Evolutionary conservation across 2,113 vertebrate species (phyloP).

Genomic region (Brachyhypopomus gauderio): DNA sequence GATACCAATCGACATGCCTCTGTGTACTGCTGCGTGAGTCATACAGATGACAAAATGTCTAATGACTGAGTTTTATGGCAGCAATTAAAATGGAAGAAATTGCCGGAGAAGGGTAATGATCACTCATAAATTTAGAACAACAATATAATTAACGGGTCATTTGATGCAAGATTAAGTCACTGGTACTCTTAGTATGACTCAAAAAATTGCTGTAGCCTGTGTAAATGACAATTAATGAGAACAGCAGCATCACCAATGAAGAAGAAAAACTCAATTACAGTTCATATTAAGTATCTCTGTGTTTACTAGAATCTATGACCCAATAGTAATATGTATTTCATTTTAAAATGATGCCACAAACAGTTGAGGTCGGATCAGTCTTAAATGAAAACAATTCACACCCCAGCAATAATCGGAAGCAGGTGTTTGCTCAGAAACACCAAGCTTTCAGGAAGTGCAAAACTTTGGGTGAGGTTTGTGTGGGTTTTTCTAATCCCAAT

Average conservation of each 20-base stretch:
- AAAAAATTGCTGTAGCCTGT: no score
- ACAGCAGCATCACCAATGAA: background rate
- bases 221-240: no score
- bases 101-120: constrained; percentile 32
- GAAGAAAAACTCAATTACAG: background rate
- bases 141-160: constrained; percentile 43
- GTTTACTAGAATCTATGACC: no score
- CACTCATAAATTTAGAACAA: constrained; percentile 37
- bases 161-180: constrained; percentile 18
- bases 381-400: no score
- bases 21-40: constrained; percentile 23
- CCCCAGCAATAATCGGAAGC: no score
- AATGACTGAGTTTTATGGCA: constrained; percentile 31
- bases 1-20: constrained; percentile 1
- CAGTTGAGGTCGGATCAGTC: no score
- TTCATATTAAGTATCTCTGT: no score
- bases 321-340: no score
- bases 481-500: background rate
- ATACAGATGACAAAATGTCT: constrained; percentile 33
- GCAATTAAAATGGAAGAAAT: constrained; percentile 35
- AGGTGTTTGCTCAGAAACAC: no score
- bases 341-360: no score
- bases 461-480: no score
- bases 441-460: no score
- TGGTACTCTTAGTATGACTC: background rate